Percentiles rank a stretch among this genome's conserved stretches.
Evolutionary conservation across 2,113 vertebrate species (phyloP).

Genomic region (Eulemur macaco): DNA sequence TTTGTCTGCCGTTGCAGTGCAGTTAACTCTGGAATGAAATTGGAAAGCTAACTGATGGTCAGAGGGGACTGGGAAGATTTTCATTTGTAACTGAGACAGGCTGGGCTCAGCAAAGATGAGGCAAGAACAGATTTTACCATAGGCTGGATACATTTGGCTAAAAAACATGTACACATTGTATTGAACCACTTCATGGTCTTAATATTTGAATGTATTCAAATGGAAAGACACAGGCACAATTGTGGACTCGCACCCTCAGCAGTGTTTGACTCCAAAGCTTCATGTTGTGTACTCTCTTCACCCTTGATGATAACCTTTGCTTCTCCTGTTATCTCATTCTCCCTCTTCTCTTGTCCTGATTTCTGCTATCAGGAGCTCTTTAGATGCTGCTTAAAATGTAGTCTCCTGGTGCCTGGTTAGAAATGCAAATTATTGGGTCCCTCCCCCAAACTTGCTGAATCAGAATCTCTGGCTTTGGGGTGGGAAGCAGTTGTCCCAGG

Average conservation of each 20-base stretch:
- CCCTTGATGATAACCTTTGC: not conserved
- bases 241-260: not conserved
- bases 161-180: not conserved
- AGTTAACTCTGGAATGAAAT: constrained; percentile 68
- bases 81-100: constrained; percentile 58
- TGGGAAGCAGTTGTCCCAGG: not conserved
- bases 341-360: not conserved
- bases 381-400: not conserved
- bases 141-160: not conserved
- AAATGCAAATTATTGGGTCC: not conserved
- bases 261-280: not conserved
- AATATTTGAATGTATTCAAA: constrained; percentile 16
- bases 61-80: constrained; percentile 49
- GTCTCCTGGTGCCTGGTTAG: not conserved
- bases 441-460: not conserved
- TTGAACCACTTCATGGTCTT: not conserved
- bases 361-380: not conserved
- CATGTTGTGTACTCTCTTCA: not conserved
- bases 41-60: constrained; percentile 72
- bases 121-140: not conserved
- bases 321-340: not conserved
- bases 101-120: constrained; percentile 10
- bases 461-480: not conserved
- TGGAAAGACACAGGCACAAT: not conserved
- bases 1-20: constrained; percentile 56